Evolutionary conservation across 2,888 invertebrate species (phyloP).

Genomic region (Dryobotodes eremita): DNA sequence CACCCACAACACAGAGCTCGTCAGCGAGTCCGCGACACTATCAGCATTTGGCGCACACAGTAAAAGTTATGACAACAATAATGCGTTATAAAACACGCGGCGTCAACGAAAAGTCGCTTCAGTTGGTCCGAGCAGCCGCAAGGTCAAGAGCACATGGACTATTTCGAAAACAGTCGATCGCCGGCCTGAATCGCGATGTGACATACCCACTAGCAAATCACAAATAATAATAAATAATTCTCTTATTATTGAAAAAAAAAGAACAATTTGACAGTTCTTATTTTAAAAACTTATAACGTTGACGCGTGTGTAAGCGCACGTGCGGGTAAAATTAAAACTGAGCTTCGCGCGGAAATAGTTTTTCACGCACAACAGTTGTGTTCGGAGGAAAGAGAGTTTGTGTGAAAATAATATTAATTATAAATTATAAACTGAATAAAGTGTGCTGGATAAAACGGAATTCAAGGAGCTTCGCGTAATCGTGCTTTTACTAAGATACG

Average conservation of each 20-base stretch:
- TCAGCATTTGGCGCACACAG: slow-evolving; percentile 71
- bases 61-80: slow-evolving; percentile 89
- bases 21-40: slow-evolving; percentile 42
- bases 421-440: slow-evolving; percentile 22
- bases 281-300: slow-evolving; percentile 59
- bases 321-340: slow-evolving; percentile 80
- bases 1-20: slow-evolving; percentile 40
- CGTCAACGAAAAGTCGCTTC: slow-evolving; percentile 85
- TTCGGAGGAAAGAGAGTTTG: slow-evolving; percentile 53
- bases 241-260: slow-evolving; percentile 40
- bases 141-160: slow-evolving; percentile 88
- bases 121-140: slow-evolving; percentile 85
- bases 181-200: slow-evolving; percentile 79
- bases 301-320: slow-evolving; percentile 64
- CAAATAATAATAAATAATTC: slow-evolving; percentile 62
- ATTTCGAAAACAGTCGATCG: slow-evolving; percentile 85
- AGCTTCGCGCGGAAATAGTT: slow-evolving; percentile 71
- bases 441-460: slow-evolving; percentile 46
- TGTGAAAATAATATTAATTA: slow-evolving; percentile 35
- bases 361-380: slow-evolving; percentile 71
- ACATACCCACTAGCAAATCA: slow-evolving; percentile 73
- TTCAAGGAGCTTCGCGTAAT: slow-evolving; percentile 59
- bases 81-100: slow-evolving; percentile 88
- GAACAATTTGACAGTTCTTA: slow-evolving; percentile 60
- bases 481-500: slow-evolving; percentile 67